A percentile compares a stretch with the other conserved stretches of the same genome.
Conservation (phyloP, 2,113 vertebrate genomes). For the Ceuthmochares aereus region DNA sequence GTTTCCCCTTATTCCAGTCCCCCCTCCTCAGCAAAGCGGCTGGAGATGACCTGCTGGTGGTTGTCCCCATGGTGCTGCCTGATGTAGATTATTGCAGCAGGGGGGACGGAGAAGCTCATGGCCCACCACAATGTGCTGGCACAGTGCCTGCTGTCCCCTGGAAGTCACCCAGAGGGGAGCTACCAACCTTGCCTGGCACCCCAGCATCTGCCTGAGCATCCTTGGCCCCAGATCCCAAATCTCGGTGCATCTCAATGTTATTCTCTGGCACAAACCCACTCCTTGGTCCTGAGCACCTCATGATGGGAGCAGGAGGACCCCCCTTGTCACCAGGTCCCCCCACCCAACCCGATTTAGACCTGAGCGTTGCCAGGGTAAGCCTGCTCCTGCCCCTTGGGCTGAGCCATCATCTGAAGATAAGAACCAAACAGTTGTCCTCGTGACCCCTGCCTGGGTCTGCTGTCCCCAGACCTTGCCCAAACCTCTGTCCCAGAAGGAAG, state of each 20-base stretch:
- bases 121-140: not conserved
- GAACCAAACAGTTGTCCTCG: not conserved
- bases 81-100: rapidly evolving
- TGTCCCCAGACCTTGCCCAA: not conserved
- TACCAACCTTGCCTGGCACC: not conserved
- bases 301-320: not conserved
- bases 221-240: not conserved
- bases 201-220: not conserved
- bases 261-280: not conserved
- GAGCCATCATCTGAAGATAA: not conserved
- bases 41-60: not conserved
- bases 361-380: rapidly evolving
- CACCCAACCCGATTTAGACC: rapidly evolving
- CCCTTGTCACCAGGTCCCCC: not conserved
- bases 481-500: not conserved
- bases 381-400: not conserved
- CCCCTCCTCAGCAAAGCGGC: not conserved
- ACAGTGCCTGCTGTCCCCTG: not conserved
- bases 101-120: not conserved
- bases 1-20: not conserved
- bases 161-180: rapidly evolving
- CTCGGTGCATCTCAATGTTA: not conserved
- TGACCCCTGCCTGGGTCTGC: not conserved
- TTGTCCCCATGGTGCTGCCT: not conserved
- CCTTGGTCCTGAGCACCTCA: rapidly evolving